Evolutionary conservation across 2,797 vertebrate genomes (phyloP).

Genomic region (Vultur gryphus): DNA sequence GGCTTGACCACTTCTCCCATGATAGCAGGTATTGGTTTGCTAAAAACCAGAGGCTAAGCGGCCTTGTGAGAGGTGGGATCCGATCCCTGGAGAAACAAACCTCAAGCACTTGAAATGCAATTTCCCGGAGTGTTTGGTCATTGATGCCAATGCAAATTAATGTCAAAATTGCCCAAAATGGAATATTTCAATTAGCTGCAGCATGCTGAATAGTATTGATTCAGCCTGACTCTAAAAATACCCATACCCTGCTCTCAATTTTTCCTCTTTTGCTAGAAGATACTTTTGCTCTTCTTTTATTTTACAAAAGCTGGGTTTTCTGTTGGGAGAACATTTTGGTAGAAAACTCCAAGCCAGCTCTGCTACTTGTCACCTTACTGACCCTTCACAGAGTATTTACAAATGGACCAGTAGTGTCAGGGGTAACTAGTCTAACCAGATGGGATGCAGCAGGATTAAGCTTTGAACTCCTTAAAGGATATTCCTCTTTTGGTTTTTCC

Average conservation of each 20-base stretch:
- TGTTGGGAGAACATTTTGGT: background rate
- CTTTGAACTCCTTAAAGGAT: background rate
- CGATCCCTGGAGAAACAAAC: background rate
- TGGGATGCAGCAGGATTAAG: background rate
- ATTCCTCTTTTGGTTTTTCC: background rate
- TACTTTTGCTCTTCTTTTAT: background rate
- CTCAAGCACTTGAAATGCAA: background rate
- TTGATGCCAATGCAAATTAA: background rate
- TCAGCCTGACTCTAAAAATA: background rate
- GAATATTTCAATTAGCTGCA: conserved; percentile 33
- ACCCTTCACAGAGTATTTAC: background rate
- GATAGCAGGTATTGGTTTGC: background rate
- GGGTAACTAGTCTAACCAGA: background rate
- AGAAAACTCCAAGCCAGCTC: background rate
- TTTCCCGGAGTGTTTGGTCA: background rate
- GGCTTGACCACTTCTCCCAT: background rate
- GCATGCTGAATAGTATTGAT: background rate
- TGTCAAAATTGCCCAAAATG: background rate
- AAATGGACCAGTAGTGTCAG: background rate
- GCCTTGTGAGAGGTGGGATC: background rate
- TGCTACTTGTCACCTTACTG: background rate
- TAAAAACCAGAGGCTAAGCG: background rate
- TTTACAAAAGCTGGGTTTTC: background rate
- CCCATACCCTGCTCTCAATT: background rate
- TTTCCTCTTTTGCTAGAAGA: background rate